phyloP scores from a whole-genome alignment of 2,888 invertebrate genomes.

The Volucella inflata region DNA sequence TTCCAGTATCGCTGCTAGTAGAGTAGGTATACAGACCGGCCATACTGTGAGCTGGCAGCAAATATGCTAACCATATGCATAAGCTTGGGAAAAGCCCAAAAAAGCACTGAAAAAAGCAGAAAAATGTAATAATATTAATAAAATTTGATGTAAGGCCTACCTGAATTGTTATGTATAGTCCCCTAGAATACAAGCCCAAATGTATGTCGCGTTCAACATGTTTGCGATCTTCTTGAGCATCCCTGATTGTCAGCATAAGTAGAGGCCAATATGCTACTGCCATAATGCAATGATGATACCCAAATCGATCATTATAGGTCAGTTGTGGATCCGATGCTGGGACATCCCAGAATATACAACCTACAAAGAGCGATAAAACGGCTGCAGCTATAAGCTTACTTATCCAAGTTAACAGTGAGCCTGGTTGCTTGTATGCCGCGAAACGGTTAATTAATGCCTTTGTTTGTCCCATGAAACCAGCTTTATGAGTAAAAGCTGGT shows the following conservation, averaged over 20 bases:
- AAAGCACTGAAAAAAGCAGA: slow-evolving; percentile 86
- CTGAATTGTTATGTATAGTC: slow-evolving; percentile 91
- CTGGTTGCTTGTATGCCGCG: slow-evolving; percentile 92
- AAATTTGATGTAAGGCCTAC: slow-evolving; percentile 84
- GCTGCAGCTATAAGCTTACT: slow-evolving; percentile 91
- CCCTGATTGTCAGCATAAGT: slow-evolving; percentile 85
- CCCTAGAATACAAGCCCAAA: slow-evolving; percentile 91
- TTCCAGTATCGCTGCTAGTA: slow-evolving; percentile 87
- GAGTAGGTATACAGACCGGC: slow-evolving; percentile 91
- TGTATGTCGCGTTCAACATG: slow-evolving; percentile 92
- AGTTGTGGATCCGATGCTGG: slow-evolving; percentile 90
- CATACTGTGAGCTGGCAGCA: slow-evolving; percentile 95
- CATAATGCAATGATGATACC: slow-evolving; percentile 94
- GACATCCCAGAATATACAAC: slow-evolving; percentile 95
- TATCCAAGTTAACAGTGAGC: slow-evolving; percentile 91
- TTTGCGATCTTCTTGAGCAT: slow-evolving; percentile 84
- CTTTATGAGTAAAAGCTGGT: slow-evolving; percentile 87
- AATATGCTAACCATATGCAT: slow-evolving; percentile 92
- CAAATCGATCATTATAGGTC: slow-evolving; percentile 90
- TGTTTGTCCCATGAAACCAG: slow-evolving; percentile 88
- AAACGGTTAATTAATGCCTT: slow-evolving; percentile 86
- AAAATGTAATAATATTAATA: background rate
- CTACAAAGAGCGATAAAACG: slow-evolving; percentile 92
- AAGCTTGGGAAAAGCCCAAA: slow-evolving; percentile 91
- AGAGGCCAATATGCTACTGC: slow-evolving; percentile 92